Conservation (phyloP, 2,888 invertebrate genomes). For the Odontomyia ornata region DNA sequence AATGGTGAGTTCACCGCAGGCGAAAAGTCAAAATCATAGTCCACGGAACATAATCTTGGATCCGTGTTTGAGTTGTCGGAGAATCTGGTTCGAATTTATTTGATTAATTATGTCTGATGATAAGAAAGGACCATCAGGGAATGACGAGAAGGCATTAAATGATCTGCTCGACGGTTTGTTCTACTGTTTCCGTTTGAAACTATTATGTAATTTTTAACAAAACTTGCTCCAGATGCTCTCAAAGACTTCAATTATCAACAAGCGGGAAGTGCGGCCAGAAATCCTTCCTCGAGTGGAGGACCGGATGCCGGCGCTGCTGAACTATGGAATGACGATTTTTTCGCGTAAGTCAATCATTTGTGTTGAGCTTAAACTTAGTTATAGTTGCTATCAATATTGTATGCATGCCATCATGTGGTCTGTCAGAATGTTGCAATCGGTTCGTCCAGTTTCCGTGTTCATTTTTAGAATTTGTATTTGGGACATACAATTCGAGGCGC, state of each 20-base stretch:
- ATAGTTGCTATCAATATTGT: too few relatives aligned
- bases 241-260: conserved; percentile 66
- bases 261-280: conserved; percentile 44
- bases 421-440: too few relatives aligned
- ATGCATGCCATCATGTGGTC: too few relatives aligned
- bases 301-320: conserved; percentile 62
- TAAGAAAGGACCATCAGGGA: conserved; percentile 42
- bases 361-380: too few relatives aligned
- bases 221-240: conserved; percentile 68
- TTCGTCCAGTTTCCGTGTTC: too few relatives aligned
- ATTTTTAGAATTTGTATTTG: too few relatives aligned
- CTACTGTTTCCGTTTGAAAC: conserved; percentile 14
- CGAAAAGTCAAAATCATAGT: too few relatives aligned
- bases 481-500: too few relatives aligned
- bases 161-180: conserved; percentile 78
- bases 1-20: too few relatives aligned
- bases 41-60: too few relatives aligned
- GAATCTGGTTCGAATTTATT: neutral
- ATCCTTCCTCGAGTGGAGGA: conserved; percentile 50
- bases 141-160: conserved; percentile 74
- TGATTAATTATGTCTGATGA: conserved; percentile 43
- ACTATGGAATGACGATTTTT: conserved; percentile 78
- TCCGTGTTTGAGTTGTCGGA: too few relatives aligned
- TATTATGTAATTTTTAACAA: conserved; percentile 45
- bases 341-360: conserved; percentile 68